Percentiles rank a stretch among this genome's conserved stretches.
phyloP scores from a whole-genome alignment of 2,888 invertebrate species.

The Limnephilus rhombicus region DNA sequence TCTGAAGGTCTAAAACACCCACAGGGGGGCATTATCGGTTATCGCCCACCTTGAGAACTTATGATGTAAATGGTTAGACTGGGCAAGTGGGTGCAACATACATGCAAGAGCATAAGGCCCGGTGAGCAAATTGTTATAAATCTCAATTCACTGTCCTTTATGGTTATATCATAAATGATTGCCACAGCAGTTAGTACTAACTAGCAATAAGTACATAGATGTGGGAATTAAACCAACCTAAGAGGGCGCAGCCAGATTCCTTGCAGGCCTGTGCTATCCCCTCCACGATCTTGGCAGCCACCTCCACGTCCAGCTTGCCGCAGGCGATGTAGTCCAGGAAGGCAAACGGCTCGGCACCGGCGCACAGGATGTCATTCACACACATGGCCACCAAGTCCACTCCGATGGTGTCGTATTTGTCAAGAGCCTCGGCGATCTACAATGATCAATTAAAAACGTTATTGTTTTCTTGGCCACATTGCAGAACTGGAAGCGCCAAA shows the following conservation, averaged over 20 bases:
- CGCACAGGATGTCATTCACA: constrained; percentile 96
- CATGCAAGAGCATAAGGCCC: no score
- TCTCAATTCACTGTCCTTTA: no score
- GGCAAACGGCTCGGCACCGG: constrained; percentile 96
- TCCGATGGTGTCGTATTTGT: constrained; percentile 90
- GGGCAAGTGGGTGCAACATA: no score
- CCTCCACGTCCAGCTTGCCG: constrained; percentile 87
- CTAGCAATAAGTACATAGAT: no score
- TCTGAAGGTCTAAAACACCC: no score
- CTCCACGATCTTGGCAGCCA: constrained; percentile 87
- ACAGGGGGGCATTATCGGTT: no score
- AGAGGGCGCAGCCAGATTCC: constrained; percentile 90
- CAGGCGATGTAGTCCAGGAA: constrained; percentile 98
- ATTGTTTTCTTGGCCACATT: background rate
- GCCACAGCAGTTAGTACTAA: no score
- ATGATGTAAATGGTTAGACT: no score
- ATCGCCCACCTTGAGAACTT: no score
- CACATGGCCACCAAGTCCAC: constrained; percentile 99
- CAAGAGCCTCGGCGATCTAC: constrained; percentile 89
- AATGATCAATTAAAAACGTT: constrained; percentile 67
- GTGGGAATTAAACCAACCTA: constrained; percentile 79
- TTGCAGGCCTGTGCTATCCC: constrained; percentile 94
- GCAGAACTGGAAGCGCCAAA: background rate
- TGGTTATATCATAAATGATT: no score
- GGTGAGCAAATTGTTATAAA: no score